Evolutionary conservation across 2,888 invertebrate species (phyloP).

Genomic region (Apotomis betuletana): DNA sequence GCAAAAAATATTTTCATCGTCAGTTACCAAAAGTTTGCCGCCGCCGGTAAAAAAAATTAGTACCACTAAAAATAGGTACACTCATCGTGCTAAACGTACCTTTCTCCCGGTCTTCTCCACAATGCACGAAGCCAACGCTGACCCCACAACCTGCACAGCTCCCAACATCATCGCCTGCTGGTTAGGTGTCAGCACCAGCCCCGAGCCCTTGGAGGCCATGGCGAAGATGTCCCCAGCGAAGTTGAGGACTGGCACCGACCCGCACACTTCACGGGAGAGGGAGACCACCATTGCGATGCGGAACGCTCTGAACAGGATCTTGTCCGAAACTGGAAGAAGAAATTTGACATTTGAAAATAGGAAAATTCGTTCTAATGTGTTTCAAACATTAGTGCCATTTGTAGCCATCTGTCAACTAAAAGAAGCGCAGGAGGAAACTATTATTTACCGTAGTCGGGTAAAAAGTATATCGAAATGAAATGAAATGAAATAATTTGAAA

Average conservation of each 20-base stretch:
- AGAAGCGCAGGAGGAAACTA: no score
- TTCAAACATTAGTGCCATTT: no score
- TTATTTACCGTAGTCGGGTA: no score
- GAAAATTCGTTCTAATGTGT: no score
- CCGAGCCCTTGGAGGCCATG: constrained; percentile 58
- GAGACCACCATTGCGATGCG: constrained; percentile 62
- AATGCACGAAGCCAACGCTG: constrained; percentile 63
- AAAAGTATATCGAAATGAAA: no score
- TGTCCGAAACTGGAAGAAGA: constrained; percentile 63
- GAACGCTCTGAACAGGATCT: constrained; percentile 67
- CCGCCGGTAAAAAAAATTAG: no score
- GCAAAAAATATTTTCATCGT: no score
- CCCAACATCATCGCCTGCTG: constrained; percentile 77
- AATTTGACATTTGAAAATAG: not conserved
- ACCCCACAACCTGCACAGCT: constrained; percentile 69
- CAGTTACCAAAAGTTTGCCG: no score
- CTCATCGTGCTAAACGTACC: constrained; percentile 50
- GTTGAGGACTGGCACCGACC: constrained; percentile 70
- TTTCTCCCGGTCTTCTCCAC: constrained; percentile 73
- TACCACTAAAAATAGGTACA: no score
- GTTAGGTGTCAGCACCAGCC: constrained; percentile 64
- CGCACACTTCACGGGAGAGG: constrained; percentile 70
- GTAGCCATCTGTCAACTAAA: no score
- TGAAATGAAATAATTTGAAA: no score
- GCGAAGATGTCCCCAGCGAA: constrained; percentile 75